A percentile compares a stretch with the other conserved stretches of the same genome.
These are phyloP conservation scores for Limnephilus lunatus DNA, from an alignment of 2,888 invertebrate genomes.

Conservation along the genomic window DNA sequence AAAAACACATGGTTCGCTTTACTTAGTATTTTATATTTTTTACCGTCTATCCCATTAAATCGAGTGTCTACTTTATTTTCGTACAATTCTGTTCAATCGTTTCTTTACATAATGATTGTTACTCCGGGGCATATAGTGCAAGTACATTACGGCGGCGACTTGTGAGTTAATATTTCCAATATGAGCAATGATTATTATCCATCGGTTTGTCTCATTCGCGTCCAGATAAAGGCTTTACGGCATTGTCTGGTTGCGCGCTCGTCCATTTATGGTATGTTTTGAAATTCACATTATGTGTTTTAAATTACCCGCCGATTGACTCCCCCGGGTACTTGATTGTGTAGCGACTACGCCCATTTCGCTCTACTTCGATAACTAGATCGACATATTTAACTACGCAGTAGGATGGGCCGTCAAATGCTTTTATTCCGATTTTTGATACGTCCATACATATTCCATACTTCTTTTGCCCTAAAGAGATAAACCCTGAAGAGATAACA, in stretches of 20 bases:
- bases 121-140: background rate
- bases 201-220: conserved; percentile 35
- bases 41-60: background rate
- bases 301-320: conserved; percentile 35
- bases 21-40: no score
- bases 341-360: background rate
- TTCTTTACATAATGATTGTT: conserved; percentile 6
- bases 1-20: no score
- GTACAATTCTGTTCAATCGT: background rate
- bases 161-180: conserved; percentile 11
- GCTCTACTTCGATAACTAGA: background rate
- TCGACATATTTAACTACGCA: background rate
- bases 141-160: conserved; percentile 22
- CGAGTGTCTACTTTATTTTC: background rate
- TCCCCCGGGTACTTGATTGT: conserved; percentile 33
- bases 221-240: conserved; percentile 28
- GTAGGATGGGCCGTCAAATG: background rate
- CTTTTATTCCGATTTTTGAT: background rate
- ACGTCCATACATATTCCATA: background rate
- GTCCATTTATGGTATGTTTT: conserved; percentile 39
- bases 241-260: conserved; percentile 19
- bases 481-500: no score
- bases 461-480: background rate
- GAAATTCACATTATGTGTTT: conserved; percentile 23
- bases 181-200: conserved; percentile 39